phyloP scores from a whole-genome alignment of 1,140 invertebrate genomes.

The Copidosoma floridanum region DNA sequence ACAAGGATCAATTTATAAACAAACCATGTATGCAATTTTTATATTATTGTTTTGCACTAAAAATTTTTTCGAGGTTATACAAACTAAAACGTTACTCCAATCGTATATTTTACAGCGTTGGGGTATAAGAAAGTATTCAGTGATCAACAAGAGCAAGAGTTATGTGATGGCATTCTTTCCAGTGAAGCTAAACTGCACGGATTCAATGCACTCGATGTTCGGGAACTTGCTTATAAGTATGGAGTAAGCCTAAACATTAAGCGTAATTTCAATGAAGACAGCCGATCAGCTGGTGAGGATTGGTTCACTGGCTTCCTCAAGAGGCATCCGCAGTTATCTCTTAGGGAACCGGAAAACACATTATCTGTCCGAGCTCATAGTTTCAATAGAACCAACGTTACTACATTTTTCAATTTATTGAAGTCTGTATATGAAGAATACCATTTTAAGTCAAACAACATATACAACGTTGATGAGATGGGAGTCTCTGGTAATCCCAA shows the following conservation, averaged over 20 bases:
- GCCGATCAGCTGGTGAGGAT: conserved; percentile 24
- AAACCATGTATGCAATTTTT: too few species aligned
- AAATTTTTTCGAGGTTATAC: too few species aligned
- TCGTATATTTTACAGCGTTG: too few species aligned
- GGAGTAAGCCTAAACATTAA: background rate
- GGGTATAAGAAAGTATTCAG: too few species aligned
- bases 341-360: conserved; percentile 35
- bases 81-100: too few species aligned
- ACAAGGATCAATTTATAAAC: too few species aligned
- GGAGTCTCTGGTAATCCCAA: conserved; percentile 4
- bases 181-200: conserved; percentile 13
- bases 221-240: conserved; percentile 28
- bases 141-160: background rate
- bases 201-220: conserved; percentile 21
- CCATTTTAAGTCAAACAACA: background rate
- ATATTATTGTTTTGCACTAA: too few species aligned
- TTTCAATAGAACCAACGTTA: conserved; percentile 34
- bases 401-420: conserved; percentile 28
- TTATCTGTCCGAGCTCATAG: conserved; percentile 28
- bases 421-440: background rate
- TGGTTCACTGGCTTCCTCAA: conserved; percentile 27
- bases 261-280: background rate
- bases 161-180: background rate
- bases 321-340: conserved; percentile 25
- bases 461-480: conserved; percentile 5